Evolutionary conservation across 2,888 invertebrate species (phyloP).

Genomic region (Epinotia demarniana): DNA sequence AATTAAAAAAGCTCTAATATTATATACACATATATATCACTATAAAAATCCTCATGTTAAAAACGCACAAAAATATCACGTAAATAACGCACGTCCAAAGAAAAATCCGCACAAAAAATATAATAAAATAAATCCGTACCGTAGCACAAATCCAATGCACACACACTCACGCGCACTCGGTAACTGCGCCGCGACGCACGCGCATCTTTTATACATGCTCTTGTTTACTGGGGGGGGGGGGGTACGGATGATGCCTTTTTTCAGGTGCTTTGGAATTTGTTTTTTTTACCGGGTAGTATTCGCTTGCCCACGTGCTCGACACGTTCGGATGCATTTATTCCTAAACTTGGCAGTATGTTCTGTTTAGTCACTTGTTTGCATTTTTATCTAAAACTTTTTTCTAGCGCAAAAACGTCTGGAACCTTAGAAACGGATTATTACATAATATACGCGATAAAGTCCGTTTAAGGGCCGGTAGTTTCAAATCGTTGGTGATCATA

Average conservation of each 20-base stretch:
- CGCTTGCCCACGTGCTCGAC: too few species aligned
- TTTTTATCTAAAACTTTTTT: too few species aligned
- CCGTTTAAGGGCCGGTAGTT: too few species aligned
- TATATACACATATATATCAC: not conserved
- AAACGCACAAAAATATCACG: conserved; percentile 1
- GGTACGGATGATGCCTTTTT: conserved; percentile 16
- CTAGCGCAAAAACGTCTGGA: too few species aligned
- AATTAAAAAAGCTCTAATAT: not conserved
- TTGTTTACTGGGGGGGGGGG: conserved; percentile 37
- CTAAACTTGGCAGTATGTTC: too few species aligned
- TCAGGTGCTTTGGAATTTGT: not conserved
- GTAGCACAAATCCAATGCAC: conserved; percentile 35
- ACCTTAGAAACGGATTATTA: too few species aligned
- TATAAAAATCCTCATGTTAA: not conserved
- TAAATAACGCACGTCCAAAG: not conserved
- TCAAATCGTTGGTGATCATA: too few species aligned
- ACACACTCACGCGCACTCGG: conserved; percentile 18
- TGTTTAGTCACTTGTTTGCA: too few species aligned
- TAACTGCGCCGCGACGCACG: conserved; percentile 30
- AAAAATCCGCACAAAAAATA: conserved; percentile 16
- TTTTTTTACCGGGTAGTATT: too few species aligned
- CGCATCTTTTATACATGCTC: conserved; percentile 42
- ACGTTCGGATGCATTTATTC: too few species aligned
- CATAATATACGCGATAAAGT: too few species aligned
- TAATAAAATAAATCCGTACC: conserved; percentile 28